These are phyloP conservation scores for Xerus rutilus DNA, from an alignment of 2,797 vertebrate species.

Conservation along the genomic window DNA sequence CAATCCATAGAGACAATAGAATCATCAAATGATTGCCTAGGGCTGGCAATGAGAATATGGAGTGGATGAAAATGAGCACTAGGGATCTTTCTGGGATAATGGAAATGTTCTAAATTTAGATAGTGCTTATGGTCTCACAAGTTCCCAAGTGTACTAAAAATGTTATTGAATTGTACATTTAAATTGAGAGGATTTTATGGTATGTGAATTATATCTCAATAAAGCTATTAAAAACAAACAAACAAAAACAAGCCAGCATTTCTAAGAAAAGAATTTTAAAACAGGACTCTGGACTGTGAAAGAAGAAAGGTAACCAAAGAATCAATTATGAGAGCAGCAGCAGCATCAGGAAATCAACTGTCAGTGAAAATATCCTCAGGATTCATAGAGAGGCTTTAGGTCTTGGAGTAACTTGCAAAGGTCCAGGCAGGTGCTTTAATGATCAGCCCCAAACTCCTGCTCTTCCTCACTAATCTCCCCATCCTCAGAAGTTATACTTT, in stretches of 20 bases:
- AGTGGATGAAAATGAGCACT: neutral
- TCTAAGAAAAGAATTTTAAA: neutral
- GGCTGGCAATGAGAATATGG: neutral
- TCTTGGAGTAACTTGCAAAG: neutral
- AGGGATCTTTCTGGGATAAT: neutral
- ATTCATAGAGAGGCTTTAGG: neutral
- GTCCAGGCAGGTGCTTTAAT: slow-evolving; percentile 32
- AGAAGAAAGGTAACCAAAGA: slow-evolving; percentile 48
- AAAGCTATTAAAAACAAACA: slow-evolving; percentile 20
- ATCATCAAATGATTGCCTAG: neutral
- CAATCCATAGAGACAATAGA: neutral
- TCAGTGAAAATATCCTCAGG: slow-evolving; percentile 16
- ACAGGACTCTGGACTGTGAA: slow-evolving; percentile 19
- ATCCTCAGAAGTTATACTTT: slow-evolving; percentile 13
- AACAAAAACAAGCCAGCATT: neutral
- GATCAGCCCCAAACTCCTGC: neutral
- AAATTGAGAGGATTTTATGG: neutral
- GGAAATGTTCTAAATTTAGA: too few species aligned
- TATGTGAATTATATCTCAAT: neutral
- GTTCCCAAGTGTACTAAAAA: neutral
- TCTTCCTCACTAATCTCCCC: neutral
- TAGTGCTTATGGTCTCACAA: neutral
- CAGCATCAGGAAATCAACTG: neutral
- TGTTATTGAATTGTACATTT: slow-evolving; percentile 13
- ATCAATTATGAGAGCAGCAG: neutral